phyloP scores from a whole-genome alignment of 2,797 vertebrate genomes.

The Acomys russatus region DNA sequence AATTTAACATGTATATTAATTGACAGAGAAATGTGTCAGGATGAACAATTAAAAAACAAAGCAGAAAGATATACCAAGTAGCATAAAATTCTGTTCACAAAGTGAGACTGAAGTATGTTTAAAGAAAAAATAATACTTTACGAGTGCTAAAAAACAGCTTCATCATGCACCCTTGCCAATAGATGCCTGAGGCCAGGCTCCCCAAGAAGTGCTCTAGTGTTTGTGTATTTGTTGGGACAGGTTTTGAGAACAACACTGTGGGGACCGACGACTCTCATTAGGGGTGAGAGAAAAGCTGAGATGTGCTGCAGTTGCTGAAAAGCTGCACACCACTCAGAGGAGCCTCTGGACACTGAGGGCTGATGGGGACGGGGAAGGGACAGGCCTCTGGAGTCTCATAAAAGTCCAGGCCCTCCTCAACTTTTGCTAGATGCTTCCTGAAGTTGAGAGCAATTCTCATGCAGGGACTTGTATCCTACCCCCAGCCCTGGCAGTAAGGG shows the following conservation, averaged over 20 bases:
- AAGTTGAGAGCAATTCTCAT: neutral
- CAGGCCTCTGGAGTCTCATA: neutral
- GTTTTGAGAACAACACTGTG: neutral
- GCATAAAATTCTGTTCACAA: neutral
- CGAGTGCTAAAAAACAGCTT: constrained; percentile 39
- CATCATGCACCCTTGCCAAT: neutral
- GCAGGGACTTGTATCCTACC: neutral
- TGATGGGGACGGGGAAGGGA: neutral
- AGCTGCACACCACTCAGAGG: fast-evolving
- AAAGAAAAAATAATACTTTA: neutral
- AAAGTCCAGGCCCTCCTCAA: neutral
- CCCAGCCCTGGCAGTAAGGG: neutral
- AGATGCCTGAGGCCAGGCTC: neutral
- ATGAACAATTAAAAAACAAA: constrained; percentile 15
- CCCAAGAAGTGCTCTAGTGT: neutral
- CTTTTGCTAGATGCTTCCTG: neutral
- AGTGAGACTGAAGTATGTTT: constrained; percentile 24
- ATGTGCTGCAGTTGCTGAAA: neutral
- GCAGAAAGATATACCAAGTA: neutral
- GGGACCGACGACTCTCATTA: neutral
- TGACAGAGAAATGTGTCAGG: neutral
- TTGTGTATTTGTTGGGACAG: neutral
- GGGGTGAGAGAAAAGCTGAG: neutral
- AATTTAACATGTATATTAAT: constrained; percentile 61
- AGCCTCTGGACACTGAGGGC: fast-evolving